Evolutionary conservation across 2,797 vertebrate genomes (phyloP).

Genomic region (Holocentrus rufus): DNA sequence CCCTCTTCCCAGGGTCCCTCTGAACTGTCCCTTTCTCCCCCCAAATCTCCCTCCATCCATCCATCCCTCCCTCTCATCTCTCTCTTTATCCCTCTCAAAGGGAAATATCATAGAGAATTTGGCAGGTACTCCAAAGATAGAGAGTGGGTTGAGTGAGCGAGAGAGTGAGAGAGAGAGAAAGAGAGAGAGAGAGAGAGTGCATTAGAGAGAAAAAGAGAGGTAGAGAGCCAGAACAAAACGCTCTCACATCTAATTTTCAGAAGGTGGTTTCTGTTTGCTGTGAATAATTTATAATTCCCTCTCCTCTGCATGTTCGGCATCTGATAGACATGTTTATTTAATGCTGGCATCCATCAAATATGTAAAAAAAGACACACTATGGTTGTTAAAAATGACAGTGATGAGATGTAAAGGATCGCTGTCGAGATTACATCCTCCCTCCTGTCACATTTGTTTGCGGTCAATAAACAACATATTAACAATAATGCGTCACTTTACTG

Average conservation of each 20-base stretch:
- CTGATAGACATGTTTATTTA: constrained; percentile 64
- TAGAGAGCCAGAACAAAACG: constrained; percentile 51
- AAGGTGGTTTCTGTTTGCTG: constrained; percentile 53
- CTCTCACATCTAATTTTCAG: constrained; percentile 50
- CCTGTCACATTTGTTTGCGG: constrained; percentile 8
- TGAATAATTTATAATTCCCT: constrained; percentile 57
- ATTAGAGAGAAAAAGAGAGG: constrained; percentile 41
- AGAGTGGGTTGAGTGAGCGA: constrained; percentile 52
- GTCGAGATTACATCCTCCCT: constrained; percentile 17
- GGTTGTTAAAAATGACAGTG: constrained; percentile 26
- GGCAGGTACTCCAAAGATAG: constrained; percentile 66
- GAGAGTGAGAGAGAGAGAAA: background rate
- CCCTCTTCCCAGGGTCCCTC: constrained; percentile 42
- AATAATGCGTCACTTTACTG: constrained; percentile 16
- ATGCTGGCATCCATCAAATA: constrained; percentile 50
- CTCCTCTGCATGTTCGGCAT: constrained; percentile 49
- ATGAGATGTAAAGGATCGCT: constrained; percentile 36
- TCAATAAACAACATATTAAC: constrained; percentile 9
- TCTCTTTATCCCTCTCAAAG: constrained; percentile 69
- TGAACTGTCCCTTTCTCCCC: constrained; percentile 42
- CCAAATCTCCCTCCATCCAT: constrained; percentile 56
- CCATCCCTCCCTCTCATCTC: constrained; percentile 59
- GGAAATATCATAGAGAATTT: constrained; percentile 69
- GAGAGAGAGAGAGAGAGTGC: constrained; percentile 33
- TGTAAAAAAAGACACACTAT: constrained; percentile 27